A percentile compares a stretch with the other conserved stretches of the same genome.
These are phyloP conservation scores for Nomia melanderi DNA, from an alignment of 1,140 invertebrate genomes.

Conservation along the genomic window DNA sequence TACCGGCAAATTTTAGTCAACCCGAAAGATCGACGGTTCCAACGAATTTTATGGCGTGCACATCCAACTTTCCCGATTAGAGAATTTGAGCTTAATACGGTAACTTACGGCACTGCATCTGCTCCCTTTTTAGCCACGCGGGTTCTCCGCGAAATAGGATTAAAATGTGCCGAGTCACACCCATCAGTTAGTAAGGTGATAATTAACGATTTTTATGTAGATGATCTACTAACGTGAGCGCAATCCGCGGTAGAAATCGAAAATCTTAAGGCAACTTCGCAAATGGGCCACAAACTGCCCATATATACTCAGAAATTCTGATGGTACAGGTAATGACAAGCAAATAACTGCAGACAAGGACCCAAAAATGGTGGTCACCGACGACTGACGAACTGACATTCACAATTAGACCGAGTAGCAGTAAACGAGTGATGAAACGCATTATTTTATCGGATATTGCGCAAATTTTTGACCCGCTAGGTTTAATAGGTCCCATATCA, in stretches of 20 bases:
- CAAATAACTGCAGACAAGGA: too few relatives aligned
- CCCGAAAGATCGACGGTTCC: not conserved
- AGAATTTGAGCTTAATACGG: not conserved
- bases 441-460: not conserved
- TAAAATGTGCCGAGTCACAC: not conserved
- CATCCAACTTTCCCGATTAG: not conserved
- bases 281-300: conserved; percentile 14
- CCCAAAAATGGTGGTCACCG: too few relatives aligned
- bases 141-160: not conserved
- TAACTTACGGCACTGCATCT: conserved; percentile 3
- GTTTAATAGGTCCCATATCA: not conserved
- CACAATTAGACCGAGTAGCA: not conserved
- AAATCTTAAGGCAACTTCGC: not conserved
- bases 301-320: not conserved
- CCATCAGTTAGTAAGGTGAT: rapidly evolving
- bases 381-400: not conserved
- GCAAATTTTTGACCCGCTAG: conserved; percentile 13
- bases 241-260: not conserved
- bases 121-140: not conserved
- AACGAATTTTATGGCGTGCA: conserved; percentile 5
- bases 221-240: conserved; percentile 2
- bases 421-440: not conserved
- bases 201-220: conserved; percentile 11
- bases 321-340: too few relatives aligned
- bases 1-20: conserved; percentile 11